Percentiles rank a stretch among this genome's conserved stretches.
Evolutionary conservation across 2,888 invertebrate genomes (phyloP).

Genomic region (Fabriciana adippe): DNA sequence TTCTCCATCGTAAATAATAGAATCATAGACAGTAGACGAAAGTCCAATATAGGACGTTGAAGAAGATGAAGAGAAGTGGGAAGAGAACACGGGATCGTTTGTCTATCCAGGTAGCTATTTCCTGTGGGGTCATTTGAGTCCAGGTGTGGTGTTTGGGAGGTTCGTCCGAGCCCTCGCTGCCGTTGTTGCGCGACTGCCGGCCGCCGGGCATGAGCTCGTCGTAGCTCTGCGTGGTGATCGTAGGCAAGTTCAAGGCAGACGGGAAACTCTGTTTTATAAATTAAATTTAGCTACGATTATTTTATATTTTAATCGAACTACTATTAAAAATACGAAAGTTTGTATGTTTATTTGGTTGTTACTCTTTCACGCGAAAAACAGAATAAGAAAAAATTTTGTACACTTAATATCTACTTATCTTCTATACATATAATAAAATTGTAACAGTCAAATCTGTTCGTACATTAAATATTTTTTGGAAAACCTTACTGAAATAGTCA

Average conservation of each 20-base stretch:
- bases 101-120: slow-evolving; percentile 94
- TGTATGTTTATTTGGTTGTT: no score
- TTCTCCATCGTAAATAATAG: background rate
- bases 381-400: background rate
- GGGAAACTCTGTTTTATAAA: slow-evolving; percentile 81
- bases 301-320: background rate
- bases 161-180: slow-evolving; percentile 67
- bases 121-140: slow-evolving; percentile 94
- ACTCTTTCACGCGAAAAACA: background rate
- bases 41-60: slow-evolving; percentile 91
- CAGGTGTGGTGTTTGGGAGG: slow-evolving; percentile 78
- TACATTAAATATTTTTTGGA: no score
- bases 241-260: slow-evolving; percentile 84
- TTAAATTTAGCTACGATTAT: background rate
- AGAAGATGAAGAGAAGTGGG: slow-evolving; percentile 89
- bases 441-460: no score
- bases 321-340: no score
- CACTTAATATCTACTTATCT: background rate
- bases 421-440: no score
- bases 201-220: slow-evolving; percentile 79
- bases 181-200: slow-evolving; percentile 54
- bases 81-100: slow-evolving; percentile 89
- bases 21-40: slow-evolving; percentile 84
- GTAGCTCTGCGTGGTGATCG: slow-evolving; percentile 86
- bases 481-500: no score